Evolutionary conservation across 30 jellyfish, hydroid and myxozoan genomes (phyloP), one percentile per base, ranked within the genome.

Genomic region (Haliclystus octoradiatus): DNA sequence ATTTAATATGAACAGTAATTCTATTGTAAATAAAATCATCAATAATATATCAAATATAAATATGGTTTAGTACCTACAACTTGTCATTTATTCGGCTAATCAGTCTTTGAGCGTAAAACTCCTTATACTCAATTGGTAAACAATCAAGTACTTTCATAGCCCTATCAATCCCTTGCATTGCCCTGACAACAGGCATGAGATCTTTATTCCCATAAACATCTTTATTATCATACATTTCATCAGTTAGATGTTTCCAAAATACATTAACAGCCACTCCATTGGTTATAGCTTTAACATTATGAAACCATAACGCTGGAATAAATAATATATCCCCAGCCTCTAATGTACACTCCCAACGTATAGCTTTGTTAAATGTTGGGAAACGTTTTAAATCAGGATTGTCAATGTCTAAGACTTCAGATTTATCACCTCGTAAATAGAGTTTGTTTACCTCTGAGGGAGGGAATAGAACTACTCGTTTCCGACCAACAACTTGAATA

Each of bases 301-400:
- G 96, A 53, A 86, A 86, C 96, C 96, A 86, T 60, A 86, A 71
- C 2, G 96, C 96, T 24, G 96, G 96, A 47, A 86, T 86, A 63
- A 79, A 86, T n/a, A 86, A 26, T 9, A 81, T 77, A 69, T 86
- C 96, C 1, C 96, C 96, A 19, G 92, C 90, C 27, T 78, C 63
- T 40, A 86, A 65, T 33, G 68, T 33, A 68, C 92, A 79, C 62
- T 80, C 93, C 23, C 68, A 63, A 29, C 80, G 34, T 28, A 23
- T 26, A 9, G 75, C 94, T 31, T 75, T 65, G 28, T 69, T 46
- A 65, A 78, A 86, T 52, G 74, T 79, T 24, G 96, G 96, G 70
- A 26, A 79, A 34, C 34, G 60, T 26, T 34, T 53, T 61, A 68
- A 74, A 46, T 86, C 92, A 22, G 96, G 84, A 12, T 71, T 62